Evolutionary conservation across 2,888 invertebrate genomes (phyloP).

Genomic region (Patella depressa): DNA sequence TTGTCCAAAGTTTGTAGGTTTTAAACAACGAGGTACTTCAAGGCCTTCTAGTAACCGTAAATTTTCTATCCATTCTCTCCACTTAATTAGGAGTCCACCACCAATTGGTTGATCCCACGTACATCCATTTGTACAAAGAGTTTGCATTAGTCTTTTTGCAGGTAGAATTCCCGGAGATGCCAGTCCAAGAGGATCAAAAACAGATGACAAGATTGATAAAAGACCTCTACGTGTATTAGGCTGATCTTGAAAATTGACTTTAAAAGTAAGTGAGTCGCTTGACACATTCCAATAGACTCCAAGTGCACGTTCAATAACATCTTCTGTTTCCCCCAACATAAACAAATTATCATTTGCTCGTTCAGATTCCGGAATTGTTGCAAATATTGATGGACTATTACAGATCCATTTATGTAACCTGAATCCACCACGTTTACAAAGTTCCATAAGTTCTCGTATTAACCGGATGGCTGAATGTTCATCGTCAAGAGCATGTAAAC

Average conservation of each 20-base stretch:
- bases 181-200: constrained; percentile 20
- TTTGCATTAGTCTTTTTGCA: background rate
- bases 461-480: constrained; percentile 12
- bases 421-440: constrained; percentile 23
- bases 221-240: constrained; percentile 13
- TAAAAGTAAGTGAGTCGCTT: constrained; percentile 13
- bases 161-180: constrained; percentile 15
- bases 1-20: background rate
- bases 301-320: constrained; percentile 19
- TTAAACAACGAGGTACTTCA: constrained; percentile 4
- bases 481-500: constrained; percentile 24
- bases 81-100: background rate
- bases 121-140: background rate
- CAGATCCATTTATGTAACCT: constrained; percentile 23
- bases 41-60: constrained; percentile 6
- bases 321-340: constrained; percentile 17
- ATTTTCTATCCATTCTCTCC: constrained; percentile 8
- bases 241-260: background rate
- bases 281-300: constrained; percentile 26
- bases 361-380: constrained; percentile 21
- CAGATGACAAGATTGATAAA: constrained; percentile 13
- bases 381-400: constrained; percentile 19
- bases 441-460: constrained; percentile 17
- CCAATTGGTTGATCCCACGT: background rate
- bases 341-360: constrained; percentile 4